Conservation (phyloP, 2,797 vertebrate species). For the Aldrovandia affinis region DNA sequence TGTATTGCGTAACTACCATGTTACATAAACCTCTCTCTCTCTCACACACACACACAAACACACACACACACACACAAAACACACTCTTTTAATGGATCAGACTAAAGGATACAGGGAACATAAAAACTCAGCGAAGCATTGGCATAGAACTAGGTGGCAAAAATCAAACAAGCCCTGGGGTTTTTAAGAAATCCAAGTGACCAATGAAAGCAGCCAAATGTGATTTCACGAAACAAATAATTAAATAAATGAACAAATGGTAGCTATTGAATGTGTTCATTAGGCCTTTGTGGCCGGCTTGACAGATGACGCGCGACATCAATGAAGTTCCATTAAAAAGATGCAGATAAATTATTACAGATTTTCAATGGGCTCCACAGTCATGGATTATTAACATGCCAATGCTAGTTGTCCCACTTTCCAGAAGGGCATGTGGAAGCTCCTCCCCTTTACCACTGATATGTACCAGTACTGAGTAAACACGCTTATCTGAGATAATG, state of each 20-base stretch:
- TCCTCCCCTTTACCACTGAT: slow-evolving; percentile 39
- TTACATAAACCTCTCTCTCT: slow-evolving; percentile 35
- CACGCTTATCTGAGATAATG: too few species aligned
- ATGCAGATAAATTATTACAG: background rate
- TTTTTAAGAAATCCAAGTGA: background rate
- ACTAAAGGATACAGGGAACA: slow-evolving; percentile 21
- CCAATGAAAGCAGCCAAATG: background rate
- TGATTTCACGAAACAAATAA: background rate
- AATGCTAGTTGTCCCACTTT: slow-evolving; percentile 8
- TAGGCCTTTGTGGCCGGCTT: background rate
- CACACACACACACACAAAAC: background rate
- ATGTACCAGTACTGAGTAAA: slow-evolving; percentile 41
- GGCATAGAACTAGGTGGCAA: slow-evolving; percentile 11
- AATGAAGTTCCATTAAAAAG: background rate
- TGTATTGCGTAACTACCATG: slow-evolving; percentile 34
- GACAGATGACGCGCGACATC: slow-evolving; percentile 19
- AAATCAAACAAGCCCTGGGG: background rate
- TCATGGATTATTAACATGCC: slow-evolving; percentile 22
- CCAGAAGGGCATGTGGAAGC: slow-evolving; percentile 19
- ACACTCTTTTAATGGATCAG: background rate
- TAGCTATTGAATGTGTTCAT: background rate
- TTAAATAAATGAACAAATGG: background rate
- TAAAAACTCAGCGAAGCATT: background rate
- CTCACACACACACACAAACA: background rate
- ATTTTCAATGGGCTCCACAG: background rate